A percentile compares a stretch with the other conserved stretches of the same genome.
Conservation (phyloP, 2,797 vertebrate species). For the Scyliorhinus canicula region DNA sequence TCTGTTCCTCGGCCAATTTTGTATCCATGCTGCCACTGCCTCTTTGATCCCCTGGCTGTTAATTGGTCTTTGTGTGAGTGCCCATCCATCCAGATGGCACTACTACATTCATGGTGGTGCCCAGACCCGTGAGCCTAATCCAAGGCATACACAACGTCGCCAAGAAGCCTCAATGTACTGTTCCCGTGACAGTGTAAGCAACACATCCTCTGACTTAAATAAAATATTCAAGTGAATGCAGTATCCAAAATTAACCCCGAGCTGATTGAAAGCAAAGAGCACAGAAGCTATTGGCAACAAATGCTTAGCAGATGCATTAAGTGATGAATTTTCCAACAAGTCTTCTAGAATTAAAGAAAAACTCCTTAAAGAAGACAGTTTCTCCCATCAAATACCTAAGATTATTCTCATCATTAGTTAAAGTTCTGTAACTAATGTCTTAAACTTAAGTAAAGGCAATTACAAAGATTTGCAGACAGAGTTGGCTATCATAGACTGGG, state of each 20-base stretch:
- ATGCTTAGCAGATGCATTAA: not conserved
- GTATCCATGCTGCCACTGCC: not conserved
- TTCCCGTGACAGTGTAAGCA: not conserved
- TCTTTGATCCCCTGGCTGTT: not conserved
- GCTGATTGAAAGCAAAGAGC: not conserved
- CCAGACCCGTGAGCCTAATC: not conserved
- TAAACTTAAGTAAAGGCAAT: not conserved
- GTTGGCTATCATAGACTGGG: not conserved
- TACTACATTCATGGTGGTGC: not conserved
- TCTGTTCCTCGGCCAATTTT: not conserved
- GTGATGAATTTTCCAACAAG: not conserved
- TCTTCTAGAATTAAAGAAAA: not conserved
- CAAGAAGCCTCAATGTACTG: not conserved
- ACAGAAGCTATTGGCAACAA: not conserved
- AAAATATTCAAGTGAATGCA: not conserved
- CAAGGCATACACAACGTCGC: not conserved
- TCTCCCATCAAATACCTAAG: not conserved
- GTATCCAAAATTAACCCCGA: not conserved
- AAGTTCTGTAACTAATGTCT: not conserved
- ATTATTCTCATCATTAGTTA: not conserved
- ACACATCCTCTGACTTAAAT: not conserved
- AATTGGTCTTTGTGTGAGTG: not conserved
- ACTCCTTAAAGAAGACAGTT: not conserved
- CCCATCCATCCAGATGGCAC: not conserved
- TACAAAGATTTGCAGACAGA: not conserved